A percentile compares a stretch with the other conserved stretches of the same genome.
Evolutionary conservation across 1,140 invertebrate genomes (phyloP).

Genomic region (Maniola jurtina): DNA sequence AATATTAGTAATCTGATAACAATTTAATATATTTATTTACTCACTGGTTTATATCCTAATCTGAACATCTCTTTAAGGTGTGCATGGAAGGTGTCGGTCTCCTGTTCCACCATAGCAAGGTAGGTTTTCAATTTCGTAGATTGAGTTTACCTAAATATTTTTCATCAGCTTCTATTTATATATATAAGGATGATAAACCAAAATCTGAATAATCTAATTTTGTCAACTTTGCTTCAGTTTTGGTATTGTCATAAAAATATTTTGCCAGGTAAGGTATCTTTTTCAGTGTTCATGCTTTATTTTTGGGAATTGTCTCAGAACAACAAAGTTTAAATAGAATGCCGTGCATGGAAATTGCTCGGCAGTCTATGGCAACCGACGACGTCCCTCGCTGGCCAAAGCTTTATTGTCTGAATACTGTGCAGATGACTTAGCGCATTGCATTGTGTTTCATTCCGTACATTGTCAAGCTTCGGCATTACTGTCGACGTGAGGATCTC

Average conservation of each 20-base stretch:
- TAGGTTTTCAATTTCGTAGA: conserved; percentile 75
- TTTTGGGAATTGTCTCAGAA: conserved; percentile 51
- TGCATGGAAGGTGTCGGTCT: conserved; percentile 99
- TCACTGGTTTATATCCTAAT: conserved; percentile 13
- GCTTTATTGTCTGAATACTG: conserved; percentile 62
- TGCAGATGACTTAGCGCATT: conserved; percentile 61
- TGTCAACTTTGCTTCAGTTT: conserved; percentile 37
- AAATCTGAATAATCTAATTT: conserved; percentile 36
- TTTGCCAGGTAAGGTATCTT: conserved; percentile 57
- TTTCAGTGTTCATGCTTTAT: conserved; percentile 69
- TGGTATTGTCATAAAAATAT: conserved; percentile 51
- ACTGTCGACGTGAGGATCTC: conserved; percentile 28
- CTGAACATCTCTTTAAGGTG: conserved; percentile 78
- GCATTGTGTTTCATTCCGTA: conserved; percentile 40
- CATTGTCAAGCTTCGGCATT: conserved; percentile 41
- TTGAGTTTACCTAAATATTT: conserved; percentile 31
- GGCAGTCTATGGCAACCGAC: conserved; percentile 39
- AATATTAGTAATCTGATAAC: no score
- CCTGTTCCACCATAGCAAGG: conserved; percentile 99
- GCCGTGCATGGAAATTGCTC: conserved; percentile 36
- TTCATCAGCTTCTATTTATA: conserved; percentile 62
- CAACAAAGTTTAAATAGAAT: conserved; percentile 40
- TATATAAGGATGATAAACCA: conserved; percentile 52
- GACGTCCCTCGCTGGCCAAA: conserved; percentile 40
- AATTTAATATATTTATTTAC: no score